phyloP scores from a whole-genome alignment of 2,113 vertebrate species.

The Toxotes chatareus region DNA sequence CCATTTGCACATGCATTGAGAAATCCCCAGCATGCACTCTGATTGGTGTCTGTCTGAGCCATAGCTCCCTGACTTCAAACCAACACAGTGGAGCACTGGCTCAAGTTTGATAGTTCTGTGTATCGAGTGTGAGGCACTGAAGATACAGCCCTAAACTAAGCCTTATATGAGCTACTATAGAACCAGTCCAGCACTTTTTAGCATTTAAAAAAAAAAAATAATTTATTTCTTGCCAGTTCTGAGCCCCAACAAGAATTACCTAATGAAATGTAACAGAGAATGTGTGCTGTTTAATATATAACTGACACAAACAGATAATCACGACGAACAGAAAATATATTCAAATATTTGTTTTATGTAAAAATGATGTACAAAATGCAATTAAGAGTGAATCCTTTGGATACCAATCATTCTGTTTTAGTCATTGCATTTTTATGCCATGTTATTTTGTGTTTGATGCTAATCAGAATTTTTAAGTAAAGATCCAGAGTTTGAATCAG shows the following conservation, averaged over 20 bases:
- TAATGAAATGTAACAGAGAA: neutral
- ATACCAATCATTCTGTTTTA: slow-evolving; percentile 22
- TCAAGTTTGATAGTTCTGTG: neutral
- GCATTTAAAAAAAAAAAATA: no score
- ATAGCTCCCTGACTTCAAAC: neutral
- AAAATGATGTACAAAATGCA: slow-evolving; percentile 27
- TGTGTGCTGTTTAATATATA: neutral
- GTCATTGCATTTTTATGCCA: slow-evolving; percentile 10
- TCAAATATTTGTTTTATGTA: slow-evolving; percentile 24
- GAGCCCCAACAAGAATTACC: slow-evolving; percentile 20
- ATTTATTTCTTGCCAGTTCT: slow-evolving; percentile 16
- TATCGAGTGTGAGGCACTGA: neutral
- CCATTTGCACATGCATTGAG: slow-evolving; percentile 3
- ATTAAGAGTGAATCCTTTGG: slow-evolving; percentile 16
- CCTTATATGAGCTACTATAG: neutral
- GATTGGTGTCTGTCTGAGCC: neutral
- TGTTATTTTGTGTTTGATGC: slow-evolving; percentile 22
- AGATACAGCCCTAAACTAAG: neutral
- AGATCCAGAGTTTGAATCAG: slow-evolving; percentile 4
- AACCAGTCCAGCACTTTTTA: slow-evolving; percentile 26
- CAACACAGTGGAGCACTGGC: neutral
- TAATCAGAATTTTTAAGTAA: slow-evolving; percentile 37
- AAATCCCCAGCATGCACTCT: neutral
- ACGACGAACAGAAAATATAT: neutral
- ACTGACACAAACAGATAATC: slow-evolving; percentile 2